Evolutionary conservation across 2,113 vertebrate species (phyloP).

Genomic region (Ceratotherium simum): DNA sequence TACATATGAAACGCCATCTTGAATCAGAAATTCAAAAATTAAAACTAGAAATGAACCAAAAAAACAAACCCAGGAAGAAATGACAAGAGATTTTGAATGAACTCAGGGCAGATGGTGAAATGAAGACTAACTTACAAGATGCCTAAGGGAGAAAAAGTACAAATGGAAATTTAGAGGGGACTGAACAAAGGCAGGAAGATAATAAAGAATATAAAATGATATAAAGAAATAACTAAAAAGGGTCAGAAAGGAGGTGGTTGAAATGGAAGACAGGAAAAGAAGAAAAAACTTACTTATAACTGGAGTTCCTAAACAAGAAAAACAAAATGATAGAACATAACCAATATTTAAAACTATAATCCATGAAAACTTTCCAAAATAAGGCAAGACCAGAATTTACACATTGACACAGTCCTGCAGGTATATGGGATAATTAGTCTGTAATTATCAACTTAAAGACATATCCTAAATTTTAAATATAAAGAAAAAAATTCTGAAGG

Average conservation of each 20-base stretch:
- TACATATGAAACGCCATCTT: background rate
- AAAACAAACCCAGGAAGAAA: background rate
- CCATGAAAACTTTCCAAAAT: background rate
- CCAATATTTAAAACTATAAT: background rate
- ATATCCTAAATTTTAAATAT: constrained; percentile 2
- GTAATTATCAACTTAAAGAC: background rate
- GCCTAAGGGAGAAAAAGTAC: background rate
- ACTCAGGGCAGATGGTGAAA: background rate
- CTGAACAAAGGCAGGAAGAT: background rate
- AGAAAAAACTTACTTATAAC: background rate
- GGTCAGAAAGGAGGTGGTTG: background rate
- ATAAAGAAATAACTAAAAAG: background rate
- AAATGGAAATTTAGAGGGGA: background rate
- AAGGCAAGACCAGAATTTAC: background rate
- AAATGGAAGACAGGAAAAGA: background rate
- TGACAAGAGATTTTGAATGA: background rate
- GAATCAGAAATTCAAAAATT: background rate
- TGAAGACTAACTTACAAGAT: constrained; percentile 7
- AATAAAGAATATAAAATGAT: background rate
- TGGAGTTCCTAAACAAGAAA: background rate
- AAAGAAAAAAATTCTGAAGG: background rate
- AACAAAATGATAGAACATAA: background rate
- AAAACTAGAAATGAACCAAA: background rate
- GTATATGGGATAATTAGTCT: constrained; percentile 2
- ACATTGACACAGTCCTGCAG: background rate